These are phyloP conservation scores for Eucera pruinosa DNA, from an alignment of 2,888 invertebrate species.

Conservation along the genomic window DNA sequence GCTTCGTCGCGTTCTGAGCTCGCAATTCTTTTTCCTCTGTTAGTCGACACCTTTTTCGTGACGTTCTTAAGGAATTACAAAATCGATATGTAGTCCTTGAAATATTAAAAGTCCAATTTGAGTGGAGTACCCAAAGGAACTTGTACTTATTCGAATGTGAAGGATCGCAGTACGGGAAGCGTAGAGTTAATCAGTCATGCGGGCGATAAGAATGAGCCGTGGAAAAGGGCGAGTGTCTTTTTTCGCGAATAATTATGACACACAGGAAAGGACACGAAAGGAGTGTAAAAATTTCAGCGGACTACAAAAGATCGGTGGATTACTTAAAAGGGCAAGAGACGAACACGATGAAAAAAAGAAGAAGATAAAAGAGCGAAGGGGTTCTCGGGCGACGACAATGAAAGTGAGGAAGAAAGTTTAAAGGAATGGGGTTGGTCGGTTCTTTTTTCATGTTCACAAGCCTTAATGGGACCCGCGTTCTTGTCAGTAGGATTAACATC, in stretches of 20 bases:
- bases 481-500: constrained; percentile 55
- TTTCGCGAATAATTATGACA: constrained; percentile 52
- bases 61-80: too few relatives aligned
- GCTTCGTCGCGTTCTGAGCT: background rate
- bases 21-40: background rate
- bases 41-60: background rate
- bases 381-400: constrained; percentile 52
- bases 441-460: constrained; percentile 26
- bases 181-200: constrained; percentile 34
- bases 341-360: constrained; percentile 47
- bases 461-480: constrained; percentile 33
- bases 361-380: constrained; percentile 47
- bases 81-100: background rate
- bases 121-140: too few relatives aligned
- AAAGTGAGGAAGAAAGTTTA: constrained; percentile 60
- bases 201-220: constrained; percentile 34
- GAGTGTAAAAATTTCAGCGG: constrained; percentile 45
- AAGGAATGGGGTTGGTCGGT: constrained; percentile 52
- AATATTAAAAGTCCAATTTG: background rate
- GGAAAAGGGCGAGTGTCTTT: constrained; percentile 30
- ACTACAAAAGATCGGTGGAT: constrained; percentile 56
- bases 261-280: constrained; percentile 32
- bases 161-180: background rate
- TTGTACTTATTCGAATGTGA: background rate
- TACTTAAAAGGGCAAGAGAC: constrained; percentile 43